A percentile compares a stretch with the other conserved stretches of the same genome.
phyloP scores from a whole-genome alignment of 2,888 invertebrate genomes.

The Athripsodes cinereus region DNA sequence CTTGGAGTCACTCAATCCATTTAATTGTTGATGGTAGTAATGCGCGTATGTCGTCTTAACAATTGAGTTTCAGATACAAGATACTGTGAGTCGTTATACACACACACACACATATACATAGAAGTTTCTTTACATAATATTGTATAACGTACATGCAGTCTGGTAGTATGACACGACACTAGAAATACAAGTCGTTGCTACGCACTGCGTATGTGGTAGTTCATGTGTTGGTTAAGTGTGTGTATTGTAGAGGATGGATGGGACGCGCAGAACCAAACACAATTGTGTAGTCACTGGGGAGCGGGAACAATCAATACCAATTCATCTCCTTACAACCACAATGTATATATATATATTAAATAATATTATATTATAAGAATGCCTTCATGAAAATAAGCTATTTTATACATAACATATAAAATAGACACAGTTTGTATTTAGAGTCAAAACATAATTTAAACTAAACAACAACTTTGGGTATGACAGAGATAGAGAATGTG shows the following conservation, averaged over 20 bases:
- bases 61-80: not conserved
- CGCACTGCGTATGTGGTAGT: too few species aligned
- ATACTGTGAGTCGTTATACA: not conserved
- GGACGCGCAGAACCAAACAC: not conserved
- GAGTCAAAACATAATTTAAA: not conserved
- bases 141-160: not conserved
- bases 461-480: not conserved
- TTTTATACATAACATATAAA: slow-evolving; percentile 27
- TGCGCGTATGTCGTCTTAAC: not conserved
- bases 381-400: slow-evolving; percentile 51
- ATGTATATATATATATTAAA: slow-evolving; percentile 55
- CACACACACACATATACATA: not conserved
- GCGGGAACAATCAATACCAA: slow-evolving; percentile 45
- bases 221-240: too few species aligned
- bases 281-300: not conserved
- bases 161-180: too few species aligned
- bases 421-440: slow-evolving; percentile 20
- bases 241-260: too few species aligned
- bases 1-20: too few species aligned
- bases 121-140: too few species aligned
- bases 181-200: too few species aligned
- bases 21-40: too few species aligned
- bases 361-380: slow-evolving; percentile 40
- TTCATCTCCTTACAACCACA: slow-evolving; percentile 62
- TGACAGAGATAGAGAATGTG: too few species aligned